phyloP scores from a whole-genome alignment of 2,113 vertebrate species.

The Tinamus guttatus region DNA sequence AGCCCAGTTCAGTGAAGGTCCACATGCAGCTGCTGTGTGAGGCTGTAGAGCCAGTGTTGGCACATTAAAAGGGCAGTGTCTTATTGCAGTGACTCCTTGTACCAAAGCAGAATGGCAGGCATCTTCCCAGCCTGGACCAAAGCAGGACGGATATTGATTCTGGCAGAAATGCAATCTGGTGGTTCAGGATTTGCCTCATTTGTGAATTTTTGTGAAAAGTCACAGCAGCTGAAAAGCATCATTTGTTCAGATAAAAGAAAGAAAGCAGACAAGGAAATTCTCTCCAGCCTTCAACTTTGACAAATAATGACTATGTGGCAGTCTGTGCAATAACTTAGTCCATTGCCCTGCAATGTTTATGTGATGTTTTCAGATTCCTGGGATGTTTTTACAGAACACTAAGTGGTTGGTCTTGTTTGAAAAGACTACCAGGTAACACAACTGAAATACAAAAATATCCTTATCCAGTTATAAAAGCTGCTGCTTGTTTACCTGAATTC shows the following conservation, averaged over 20 bases:
- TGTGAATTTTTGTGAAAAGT: not conserved
- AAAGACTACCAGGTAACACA: not conserved
- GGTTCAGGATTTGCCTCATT: not conserved
- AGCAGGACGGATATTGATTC: not conserved
- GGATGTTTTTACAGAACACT: not conserved
- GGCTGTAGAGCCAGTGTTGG: not conserved
- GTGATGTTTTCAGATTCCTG: not conserved
- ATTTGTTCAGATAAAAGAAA: not conserved
- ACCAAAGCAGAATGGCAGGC: not conserved
- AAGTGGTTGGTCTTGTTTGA: not conserved
- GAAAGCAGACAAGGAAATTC: not conserved
- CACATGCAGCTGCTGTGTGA: not conserved
- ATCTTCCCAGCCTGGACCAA: not conserved
- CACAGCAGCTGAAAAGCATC: rapidly evolving
- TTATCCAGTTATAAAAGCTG: not conserved
- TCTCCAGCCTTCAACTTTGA: not conserved
- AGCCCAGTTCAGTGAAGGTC: not conserved
- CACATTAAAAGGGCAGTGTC: not conserved
- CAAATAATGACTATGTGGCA: not conserved
- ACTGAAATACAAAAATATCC: not conserved
- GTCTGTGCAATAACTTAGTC: not conserved
- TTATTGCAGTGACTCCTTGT: not conserved
- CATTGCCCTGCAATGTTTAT: not conserved
- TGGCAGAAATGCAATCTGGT: not conserved
- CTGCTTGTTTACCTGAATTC: not conserved